Base-by-base conservation (phyloP, 1,140 invertebrate species). In the Cyclina sinensis region DNA sequence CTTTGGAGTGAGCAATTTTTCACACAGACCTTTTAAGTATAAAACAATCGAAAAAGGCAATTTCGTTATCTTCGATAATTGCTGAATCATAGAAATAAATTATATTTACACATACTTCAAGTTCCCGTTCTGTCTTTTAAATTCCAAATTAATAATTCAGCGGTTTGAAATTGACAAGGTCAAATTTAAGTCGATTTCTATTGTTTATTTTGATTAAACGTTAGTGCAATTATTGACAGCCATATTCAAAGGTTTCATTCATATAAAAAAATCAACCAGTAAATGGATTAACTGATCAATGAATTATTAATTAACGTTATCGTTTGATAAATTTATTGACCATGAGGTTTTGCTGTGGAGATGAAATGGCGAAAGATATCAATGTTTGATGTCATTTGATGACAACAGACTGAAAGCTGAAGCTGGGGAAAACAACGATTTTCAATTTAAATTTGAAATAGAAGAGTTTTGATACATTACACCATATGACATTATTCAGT, bases 61-160 rank as follows among this genome's bases (percentile, higher is more conserved):
- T 27, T 27, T 27, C 27, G 7, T 62, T 4, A 62, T 27, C 24
- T 62, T 9, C n/a, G 5, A 27, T 62, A 27, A 62, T 62, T 27
- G 57, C 24, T 27, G 57, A 62, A 27, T 62, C 57, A 62, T 27
- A 27, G 1, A 27, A 62, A 27, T 62, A 62, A 11, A 5, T 62
- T 4, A 2, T 62, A 27, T 62, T 62, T 62, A 62, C 57, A 27
- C 27, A 62, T 5, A 62, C 57, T 62, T 62, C 5, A 62, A 21
- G 1, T 27, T 14, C 14, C 14, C 27, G 27, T 24, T 27, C 57
- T 24, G n/a, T 62, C 21, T 62, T n/a, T n/a, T 27, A 14, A 27
- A 27, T 62, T n/a, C 21, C 57, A n/a, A 21, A 62, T 62, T 62
- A 62, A 62, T 62, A 62, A 62, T 62, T 62, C n/a, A 62, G n/a